Conservation (phyloP, 53 echinoderm and acorn worm genomes). For the Glandiceps talaboti region DNA sequence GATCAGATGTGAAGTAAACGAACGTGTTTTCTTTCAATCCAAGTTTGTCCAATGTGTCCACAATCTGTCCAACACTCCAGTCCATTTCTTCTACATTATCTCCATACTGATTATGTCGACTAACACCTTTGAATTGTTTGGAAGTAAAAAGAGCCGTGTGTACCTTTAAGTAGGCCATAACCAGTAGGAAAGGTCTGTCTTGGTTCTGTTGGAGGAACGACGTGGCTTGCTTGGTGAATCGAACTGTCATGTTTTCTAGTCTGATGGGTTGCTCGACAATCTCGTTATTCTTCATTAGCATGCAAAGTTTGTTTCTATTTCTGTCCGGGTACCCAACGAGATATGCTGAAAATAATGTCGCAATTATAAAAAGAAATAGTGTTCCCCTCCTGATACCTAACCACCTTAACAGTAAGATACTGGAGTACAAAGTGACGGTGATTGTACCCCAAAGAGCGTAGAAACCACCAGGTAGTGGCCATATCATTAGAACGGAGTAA, state of each 20-base stretch:
- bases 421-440: constrained; percentile 19
- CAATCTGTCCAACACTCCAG: constrained; percentile 76
- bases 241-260: constrained; percentile 55
- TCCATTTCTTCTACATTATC: constrained; percentile 88
- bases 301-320: no score
- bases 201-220: no score
- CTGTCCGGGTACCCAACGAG: constrained; percentile 77
- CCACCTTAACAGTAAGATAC: constrained; percentile 20
- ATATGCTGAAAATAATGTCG: no score
- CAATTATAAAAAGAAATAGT: constrained; percentile 34
- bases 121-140: constrained; percentile 38
- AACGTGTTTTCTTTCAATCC: constrained; percentile 70
- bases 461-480: no score
- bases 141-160: no score
- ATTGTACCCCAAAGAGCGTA: constrained; percentile 10
- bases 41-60: constrained; percentile 41
- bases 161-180: no score
- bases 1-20: constrained; percentile 80
- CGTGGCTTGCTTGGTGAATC: no score
- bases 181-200: no score
- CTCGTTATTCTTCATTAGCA: constrained; percentile 70
- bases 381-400: constrained; percentile 19
- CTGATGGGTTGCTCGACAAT: constrained; percentile 83
- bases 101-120: constrained; percentile 63
- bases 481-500: constrained; percentile 58